A percentile compares a stretch with the other conserved stretches of the same genome.
These are phyloP conservation scores for Melopsittacus undulatus DNA, from an alignment of 2,797 vertebrate species.

Conservation along the genomic window DNA sequence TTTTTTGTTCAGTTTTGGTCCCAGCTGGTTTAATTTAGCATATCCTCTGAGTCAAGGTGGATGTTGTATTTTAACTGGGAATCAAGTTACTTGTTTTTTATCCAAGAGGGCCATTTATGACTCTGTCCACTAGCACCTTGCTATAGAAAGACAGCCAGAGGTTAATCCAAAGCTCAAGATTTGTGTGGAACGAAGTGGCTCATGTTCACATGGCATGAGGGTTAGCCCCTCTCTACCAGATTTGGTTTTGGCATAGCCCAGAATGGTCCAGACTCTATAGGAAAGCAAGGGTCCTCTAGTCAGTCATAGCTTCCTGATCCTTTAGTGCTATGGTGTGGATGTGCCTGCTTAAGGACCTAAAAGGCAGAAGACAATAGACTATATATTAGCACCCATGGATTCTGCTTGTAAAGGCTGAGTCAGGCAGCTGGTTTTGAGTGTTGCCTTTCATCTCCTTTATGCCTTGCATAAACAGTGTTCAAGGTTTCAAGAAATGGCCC, in stretches of 20 bases:
- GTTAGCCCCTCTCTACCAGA: not conserved
- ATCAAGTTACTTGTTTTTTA: not conserved
- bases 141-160: not conserved
- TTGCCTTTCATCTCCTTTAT: not conserved
- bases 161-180: not conserved
- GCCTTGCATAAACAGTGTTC: not conserved
- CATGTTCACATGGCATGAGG: not conserved
- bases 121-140: not conserved
- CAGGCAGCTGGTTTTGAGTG: not conserved
- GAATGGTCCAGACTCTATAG: not conserved
- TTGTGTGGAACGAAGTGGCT: not conserved
- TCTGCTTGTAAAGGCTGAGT: not conserved
- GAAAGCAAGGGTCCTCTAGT: not conserved
- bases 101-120: not conserved
- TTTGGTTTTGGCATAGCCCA: not conserved
- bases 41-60: not conserved
- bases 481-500: not conserved
- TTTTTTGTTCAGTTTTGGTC: not conserved
- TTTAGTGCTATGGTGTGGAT: not conserved
- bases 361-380: not conserved
- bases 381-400: not conserved
- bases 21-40: not conserved
- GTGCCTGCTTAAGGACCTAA: not conserved
- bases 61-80: not conserved
- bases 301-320: not conserved